Conservation (phyloP, 1,140 invertebrate species). For the Zaprionus davidi region DNA sequence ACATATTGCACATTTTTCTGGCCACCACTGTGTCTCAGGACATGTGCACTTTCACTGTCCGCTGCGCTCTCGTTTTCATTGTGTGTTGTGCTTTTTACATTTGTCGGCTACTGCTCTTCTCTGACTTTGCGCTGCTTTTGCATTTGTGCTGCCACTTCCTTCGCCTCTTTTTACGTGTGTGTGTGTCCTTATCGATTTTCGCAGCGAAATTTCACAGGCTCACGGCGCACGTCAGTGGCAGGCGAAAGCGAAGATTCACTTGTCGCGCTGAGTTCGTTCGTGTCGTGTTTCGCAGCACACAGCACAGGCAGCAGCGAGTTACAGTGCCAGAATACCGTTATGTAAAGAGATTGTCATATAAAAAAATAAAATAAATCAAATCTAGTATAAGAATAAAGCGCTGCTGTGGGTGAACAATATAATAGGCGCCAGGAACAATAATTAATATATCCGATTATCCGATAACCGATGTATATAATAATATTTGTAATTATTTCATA, state of each 20-base stretch:
- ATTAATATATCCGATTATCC: neutral
- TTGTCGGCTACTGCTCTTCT: slow-evolving; percentile 11
- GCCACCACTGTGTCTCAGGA: slow-evolving; percentile 57
- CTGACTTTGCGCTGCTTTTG: slow-evolving; percentile 65
- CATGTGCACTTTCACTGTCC: slow-evolving; percentile 77
- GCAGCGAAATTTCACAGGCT: slow-evolving; percentile 75
- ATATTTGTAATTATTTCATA: slow-evolving; percentile 3
- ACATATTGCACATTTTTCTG: neutral
- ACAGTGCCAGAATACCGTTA: slow-evolving; percentile 59
- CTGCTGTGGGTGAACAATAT: slow-evolving; percentile 50
- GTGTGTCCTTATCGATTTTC: slow-evolving; percentile 76
- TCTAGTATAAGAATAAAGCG: slow-evolving; percentile 72
- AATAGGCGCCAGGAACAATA: slow-evolving; percentile 7
- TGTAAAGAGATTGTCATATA: slow-evolving; percentile 66
- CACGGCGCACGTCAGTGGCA: slow-evolving; percentile 77
- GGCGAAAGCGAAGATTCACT: slow-evolving; percentile 76
- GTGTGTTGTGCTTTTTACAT: slow-evolving; percentile 58
- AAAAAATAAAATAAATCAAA: slow-evolving; percentile 47
- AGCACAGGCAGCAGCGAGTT: slow-evolving; percentile 67
- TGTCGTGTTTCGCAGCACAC: slow-evolving; percentile 68
- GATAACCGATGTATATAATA: neutral
- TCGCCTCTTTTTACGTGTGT: slow-evolving; percentile 17
- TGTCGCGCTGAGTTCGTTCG: slow-evolving; percentile 82
- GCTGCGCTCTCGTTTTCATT: slow-evolving; percentile 74
- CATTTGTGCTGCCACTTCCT: slow-evolving; percentile 34